These are phyloP conservation scores for Cheirogaleus medius DNA, from an alignment of 2,113 vertebrate species.

Conservation along the genomic window DNA sequence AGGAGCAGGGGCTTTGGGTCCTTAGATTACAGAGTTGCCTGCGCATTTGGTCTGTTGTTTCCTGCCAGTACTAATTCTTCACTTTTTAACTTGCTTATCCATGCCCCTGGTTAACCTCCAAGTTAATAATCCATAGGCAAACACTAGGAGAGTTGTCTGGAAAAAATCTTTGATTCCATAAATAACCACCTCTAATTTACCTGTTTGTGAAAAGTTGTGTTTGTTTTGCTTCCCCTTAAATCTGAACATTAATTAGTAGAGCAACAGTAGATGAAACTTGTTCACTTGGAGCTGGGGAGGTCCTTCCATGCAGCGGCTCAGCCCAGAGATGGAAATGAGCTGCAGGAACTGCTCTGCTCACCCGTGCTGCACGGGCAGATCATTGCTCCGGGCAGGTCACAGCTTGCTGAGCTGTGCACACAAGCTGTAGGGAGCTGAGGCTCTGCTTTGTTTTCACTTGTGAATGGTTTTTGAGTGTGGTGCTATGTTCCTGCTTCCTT, in stretches of 20 bases:
- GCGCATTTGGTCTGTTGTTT: neutral
- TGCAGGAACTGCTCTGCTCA: neutral
- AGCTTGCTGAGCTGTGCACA: neutral
- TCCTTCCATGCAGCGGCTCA: neutral
- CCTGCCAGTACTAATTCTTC: neutral
- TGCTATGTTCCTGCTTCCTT: neutral
- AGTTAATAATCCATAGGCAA: neutral
- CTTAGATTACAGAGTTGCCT: neutral
- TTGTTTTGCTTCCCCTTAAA: constrained; percentile 7
- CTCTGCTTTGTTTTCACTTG: neutral
- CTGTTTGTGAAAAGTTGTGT: neutral
- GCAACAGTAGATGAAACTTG: neutral
- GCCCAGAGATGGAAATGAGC: neutral
- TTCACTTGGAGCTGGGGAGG: neutral
- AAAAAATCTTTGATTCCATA: neutral
- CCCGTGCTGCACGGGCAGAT: neutral
- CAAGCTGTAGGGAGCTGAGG: neutral
- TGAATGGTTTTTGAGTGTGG: neutral
- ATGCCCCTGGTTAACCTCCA: neutral
- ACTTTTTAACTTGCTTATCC: neutral
- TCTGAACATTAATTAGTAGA: neutral
- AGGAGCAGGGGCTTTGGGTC: neutral
- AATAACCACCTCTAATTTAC: neutral
- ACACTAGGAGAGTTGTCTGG: neutral
- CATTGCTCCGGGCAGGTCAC: constrained; percentile 33